Percentiles rank a stretch among this genome's conserved stretches.
Evolutionary conservation across 2,797 vertebrate species (phyloP).

Genomic region (Acipenser transmontanus): DNA sequence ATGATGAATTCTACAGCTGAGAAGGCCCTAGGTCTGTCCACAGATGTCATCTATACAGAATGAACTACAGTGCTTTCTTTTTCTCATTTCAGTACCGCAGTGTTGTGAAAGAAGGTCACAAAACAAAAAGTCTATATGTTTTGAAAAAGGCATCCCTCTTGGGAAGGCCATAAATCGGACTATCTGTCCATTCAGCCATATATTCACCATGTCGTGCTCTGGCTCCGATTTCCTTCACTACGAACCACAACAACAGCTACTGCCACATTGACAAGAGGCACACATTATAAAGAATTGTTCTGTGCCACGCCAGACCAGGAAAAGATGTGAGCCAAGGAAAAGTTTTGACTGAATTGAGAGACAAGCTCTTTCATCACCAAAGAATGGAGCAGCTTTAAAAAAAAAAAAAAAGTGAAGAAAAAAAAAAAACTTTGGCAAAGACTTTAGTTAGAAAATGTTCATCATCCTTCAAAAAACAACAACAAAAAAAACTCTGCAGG

Average conservation of each 20-base stretch:
- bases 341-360: constrained; percentile 7
- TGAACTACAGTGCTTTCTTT: no score
- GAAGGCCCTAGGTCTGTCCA: no score
- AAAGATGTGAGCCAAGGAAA: constrained; percentile 8
- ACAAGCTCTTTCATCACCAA: constrained; percentile 8
- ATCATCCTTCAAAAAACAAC: constrained; percentile 2
- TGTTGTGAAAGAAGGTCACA: no score
- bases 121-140: no score
- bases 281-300: constrained; percentile 6
- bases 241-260: constrained; percentile 2
- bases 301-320: neutral
- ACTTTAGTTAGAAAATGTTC: constrained; percentile 3
- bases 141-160: no score
- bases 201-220: neutral
- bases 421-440: constrained; percentile 7
- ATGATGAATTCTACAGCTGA: no score
- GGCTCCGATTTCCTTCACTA: neutral
- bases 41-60: no score
- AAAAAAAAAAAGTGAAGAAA: constrained; percentile 4
- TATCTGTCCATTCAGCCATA: no score
- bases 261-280: constrained; percentile 18
- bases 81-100: no score
- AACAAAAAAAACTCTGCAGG: neutral
- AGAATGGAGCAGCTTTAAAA: constrained; percentile 12
- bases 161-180: no score